Base-by-base conservation (phyloP, 2,888 invertebrate genomes). In the Pantelozetes paolii region DNA sequence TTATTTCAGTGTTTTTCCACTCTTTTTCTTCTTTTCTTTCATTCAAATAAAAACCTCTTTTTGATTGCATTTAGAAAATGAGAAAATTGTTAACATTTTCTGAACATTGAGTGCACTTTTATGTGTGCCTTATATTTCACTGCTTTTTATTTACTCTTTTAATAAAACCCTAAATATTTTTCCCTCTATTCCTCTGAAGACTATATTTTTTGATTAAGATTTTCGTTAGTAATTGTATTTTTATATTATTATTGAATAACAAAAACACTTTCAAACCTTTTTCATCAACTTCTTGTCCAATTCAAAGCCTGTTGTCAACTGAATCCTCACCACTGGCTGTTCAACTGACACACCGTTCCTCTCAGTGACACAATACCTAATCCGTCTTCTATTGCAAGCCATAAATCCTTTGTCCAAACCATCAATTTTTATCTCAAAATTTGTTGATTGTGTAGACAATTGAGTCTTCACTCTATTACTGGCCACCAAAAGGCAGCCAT, bases 381-480 rank as follows among this genome's bases (percentile, higher is more conserved):
- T 15, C n/a, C 40, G 3, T 15, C 69, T 6, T 45, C 32, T 69
- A 18, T 32, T 40, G 32, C 69, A 69, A 40, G 40, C 36, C 18
- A 42, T 36, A 26, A 32, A 69, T 20, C 69, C 69, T 26, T 32
- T 69, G 23, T 36, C n/a, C 30, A 69, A 36, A 5, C 69, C 69
- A 23, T 69, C 69, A 32, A 69, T 69, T 26, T 13, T 69, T 18
- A 69, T 32, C 15, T 32, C 45, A 26, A 69, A 69, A 40, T 69
- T 40, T 26, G 69, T 23, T 20, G 40, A 18, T 20, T 36, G 23
- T 18, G 18, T 69, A 18, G 69, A 32, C 13, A 59, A 59, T 26
- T 30, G 26, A 26, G 59, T 59, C 59, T 59, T 59, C 23, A 59
- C 18, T 59, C 28, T 26, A 59, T 59, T 59, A 59, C 28, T 59